phyloP scores from a whole-genome alignment of 2,113 vertebrate species.

The Pseudonaja textilis region DNA sequence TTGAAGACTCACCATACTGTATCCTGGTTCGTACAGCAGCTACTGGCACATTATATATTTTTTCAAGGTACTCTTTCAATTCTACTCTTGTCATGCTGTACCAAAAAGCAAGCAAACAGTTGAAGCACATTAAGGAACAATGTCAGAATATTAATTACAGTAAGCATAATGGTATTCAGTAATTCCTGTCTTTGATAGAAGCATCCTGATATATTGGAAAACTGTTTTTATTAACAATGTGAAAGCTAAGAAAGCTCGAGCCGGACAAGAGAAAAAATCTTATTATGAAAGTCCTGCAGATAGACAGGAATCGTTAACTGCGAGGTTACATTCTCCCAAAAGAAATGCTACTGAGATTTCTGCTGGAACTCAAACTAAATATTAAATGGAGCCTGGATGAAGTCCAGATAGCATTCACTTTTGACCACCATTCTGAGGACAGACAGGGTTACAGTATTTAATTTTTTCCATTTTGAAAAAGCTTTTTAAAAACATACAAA shows the following conservation, averaged over 20 bases:
- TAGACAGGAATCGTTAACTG: background rate
- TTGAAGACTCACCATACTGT: conserved; percentile 81
- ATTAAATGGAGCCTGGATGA: background rate
- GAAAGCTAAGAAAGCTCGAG: background rate
- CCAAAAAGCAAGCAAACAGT: conserved; percentile 21
- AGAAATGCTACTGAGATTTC: background rate
- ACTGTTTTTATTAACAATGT: background rate
- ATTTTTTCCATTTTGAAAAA: background rate
- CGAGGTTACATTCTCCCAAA: background rate
- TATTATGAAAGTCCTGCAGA: background rate
- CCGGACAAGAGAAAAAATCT: background rate
- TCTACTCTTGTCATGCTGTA: conserved; percentile 93
- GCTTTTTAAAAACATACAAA: background rate
- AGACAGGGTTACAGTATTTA: background rate
- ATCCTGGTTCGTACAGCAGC: conserved; percentile 87
- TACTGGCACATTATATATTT: conserved; percentile 87
- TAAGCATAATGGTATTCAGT: background rate
- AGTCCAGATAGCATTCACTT: background rate
- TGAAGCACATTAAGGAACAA: background rate
- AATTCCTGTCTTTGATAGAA: background rate
- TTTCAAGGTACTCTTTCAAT: conserved; percentile 89
- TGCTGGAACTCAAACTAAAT: background rate
- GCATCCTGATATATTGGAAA: background rate
- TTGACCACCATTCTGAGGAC: background rate
- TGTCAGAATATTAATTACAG: background rate